These are phyloP conservation scores for Melanostoma mellinum DNA, from an alignment of 2,888 invertebrate genomes.

Conservation along the genomic window DNA sequence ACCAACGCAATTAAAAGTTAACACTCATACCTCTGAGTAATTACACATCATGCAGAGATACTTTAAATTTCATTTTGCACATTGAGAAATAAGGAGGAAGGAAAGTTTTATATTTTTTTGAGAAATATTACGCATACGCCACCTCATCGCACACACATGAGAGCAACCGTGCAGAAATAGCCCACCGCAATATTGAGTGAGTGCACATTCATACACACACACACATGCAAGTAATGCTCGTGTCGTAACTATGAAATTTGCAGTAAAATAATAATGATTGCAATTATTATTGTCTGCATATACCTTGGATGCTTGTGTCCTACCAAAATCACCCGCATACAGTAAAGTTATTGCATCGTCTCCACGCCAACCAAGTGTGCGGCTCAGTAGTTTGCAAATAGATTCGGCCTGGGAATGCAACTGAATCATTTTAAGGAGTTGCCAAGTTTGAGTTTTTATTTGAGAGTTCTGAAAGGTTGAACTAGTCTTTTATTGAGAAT, in stretches of 20 bases:
- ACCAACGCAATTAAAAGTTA: slow-evolving; percentile 55
- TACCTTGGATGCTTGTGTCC: slow-evolving; percentile 26
- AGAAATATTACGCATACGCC: slow-evolving; percentile 50
- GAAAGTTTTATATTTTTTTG: slow-evolving; percentile 6
- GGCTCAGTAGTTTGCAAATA: slow-evolving; percentile 13
- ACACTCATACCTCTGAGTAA: slow-evolving; percentile 48
- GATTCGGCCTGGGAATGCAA: slow-evolving; percentile 1
- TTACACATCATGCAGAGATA: slow-evolving; percentile 45
- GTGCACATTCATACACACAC: neutral
- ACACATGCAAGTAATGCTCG: neutral
- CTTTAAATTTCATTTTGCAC: slow-evolving; percentile 52
- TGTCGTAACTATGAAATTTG: neutral
- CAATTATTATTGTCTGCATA: slow-evolving; percentile 40
- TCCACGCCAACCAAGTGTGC: neutral
- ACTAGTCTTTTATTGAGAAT: too few species aligned
- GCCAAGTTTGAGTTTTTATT: slow-evolving; percentile 6
- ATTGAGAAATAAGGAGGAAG: slow-evolving; percentile 10
- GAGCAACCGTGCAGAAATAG: slow-evolving; percentile 18
- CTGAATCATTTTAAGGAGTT: neutral
- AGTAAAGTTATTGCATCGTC: slow-evolving; percentile 18
- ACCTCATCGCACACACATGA: neutral
- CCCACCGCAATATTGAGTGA: neutral
- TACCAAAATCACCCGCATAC: slow-evolving; percentile 6
- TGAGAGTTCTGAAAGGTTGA: too few species aligned
- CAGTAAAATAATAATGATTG: slow-evolving; percentile 49